Evolutionary conservation across 2,797 vertebrate species (phyloP).

Genomic region (Takifugu ocellatus): DNA sequence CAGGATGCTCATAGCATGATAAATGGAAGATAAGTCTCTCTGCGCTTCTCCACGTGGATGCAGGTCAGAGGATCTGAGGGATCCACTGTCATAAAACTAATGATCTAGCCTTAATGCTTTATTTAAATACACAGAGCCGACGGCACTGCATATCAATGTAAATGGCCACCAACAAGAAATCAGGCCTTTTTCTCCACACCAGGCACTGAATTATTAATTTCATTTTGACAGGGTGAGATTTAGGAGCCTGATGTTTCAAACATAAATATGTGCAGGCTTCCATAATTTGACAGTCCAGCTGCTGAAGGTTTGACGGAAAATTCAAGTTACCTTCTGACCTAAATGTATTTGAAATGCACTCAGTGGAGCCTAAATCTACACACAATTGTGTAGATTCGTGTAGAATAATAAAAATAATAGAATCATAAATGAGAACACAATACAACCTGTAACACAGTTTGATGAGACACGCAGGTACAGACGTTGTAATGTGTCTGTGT

Average conservation of each 20-base stretch:
- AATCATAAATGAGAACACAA: too few species aligned
- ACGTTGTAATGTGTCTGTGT: too few species aligned
- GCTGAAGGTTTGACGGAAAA: too few species aligned
- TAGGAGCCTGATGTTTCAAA: background rate
- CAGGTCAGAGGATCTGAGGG: slow-evolving; percentile 39
- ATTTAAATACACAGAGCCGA: slow-evolving; percentile 25
- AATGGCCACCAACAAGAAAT: slow-evolving; percentile 5
- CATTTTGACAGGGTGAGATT: background rate
- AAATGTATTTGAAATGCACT: too few species aligned
- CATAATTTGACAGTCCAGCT: too few species aligned
- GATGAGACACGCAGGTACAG: too few species aligned
- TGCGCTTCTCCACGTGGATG: slow-evolving; percentile 48
- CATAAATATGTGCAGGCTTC: background rate
- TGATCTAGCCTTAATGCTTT: slow-evolving; percentile 41
- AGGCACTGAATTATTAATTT: background rate
- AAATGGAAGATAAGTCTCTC: slow-evolving; percentile 71
- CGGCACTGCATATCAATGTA: slow-evolving; percentile 9
- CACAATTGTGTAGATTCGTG: too few species aligned
- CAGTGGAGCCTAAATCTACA: too few species aligned
- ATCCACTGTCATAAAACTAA: slow-evolving; percentile 48
- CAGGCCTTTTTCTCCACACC: background rate
- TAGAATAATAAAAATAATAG: too few species aligned
- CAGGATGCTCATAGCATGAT: slow-evolving; percentile 69
- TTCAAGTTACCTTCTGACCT: too few species aligned
- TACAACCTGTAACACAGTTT: too few species aligned